Evolutionary conservation across 2,888 invertebrate genomes (phyloP), one percentile per base, ranked within the genome.

Genomic region (Piscicola geometra): DNA sequence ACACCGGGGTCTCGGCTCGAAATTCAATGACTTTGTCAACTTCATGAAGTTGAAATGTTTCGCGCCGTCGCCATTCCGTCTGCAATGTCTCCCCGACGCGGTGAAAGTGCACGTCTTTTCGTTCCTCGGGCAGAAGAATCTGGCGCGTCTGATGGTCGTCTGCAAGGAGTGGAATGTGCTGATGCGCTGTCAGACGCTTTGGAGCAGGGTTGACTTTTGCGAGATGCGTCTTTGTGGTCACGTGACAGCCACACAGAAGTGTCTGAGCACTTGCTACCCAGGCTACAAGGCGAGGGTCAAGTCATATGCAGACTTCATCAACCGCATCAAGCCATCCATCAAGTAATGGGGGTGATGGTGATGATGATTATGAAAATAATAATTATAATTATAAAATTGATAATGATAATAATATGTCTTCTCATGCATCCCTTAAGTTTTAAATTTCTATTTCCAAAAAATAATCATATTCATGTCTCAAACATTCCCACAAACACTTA

Each of bases 71-170:
- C 21, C 32, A 56, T 83, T 83, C 77, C 82, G 82, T 32, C 82
- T 84, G 77, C 77, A 81, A 71, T 75, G 78, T n/a, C 79, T 85
- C 32, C 84, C 85, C 25, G 78, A 79, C 52, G 82, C 82, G 72
- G 83, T 83, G 78, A 82, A 83, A 78, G 76, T 83, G 25, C 83
- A 83, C 76, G 80, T 84, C 28, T 84, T 84, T 77, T 80, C 82
- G n/a, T 83, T 81, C 71, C 80, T 85, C 25, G 78, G 78, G 41
- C 80, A 80, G n/a, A 78, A 80, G 70, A 83, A 83, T 35, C 82
- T 83, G 76, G 84, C 83, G 1, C 75, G 78, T 25, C 78, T 80
- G 15, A 79, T 82, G 30, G 77, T 78, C 75, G 83, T 84, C 0
- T 84, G 83, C 76, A 70, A 77, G 35, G 78, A 82, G 25, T 85